Base-by-base conservation (phyloP, 1,140 invertebrate genomes). In the Bombus pyrosoma region DNA sequence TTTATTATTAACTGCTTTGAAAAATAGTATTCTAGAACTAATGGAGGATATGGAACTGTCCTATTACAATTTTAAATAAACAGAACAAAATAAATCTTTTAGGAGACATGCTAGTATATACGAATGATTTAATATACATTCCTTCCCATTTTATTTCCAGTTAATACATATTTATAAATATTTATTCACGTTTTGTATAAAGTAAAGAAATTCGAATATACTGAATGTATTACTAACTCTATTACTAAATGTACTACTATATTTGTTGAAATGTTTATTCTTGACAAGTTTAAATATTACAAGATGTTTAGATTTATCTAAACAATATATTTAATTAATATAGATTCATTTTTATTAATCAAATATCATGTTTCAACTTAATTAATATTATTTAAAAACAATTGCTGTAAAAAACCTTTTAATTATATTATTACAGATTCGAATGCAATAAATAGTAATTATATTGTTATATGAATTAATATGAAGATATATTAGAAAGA, bases 11-110 rank as follows among this genome's bases (percentile, higher is more conserved):
- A 39, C 22, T 59, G 41, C 28, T 71, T 28, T 32, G 18, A 32
- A 66, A 12, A 47, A 18, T 64, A 37, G 12, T 75, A 34, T 41
- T 78, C 43, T 34, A 57, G 28, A 74, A 12, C 3, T 22, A 71
- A 71, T 8, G 18, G 32, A 68, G 43, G n/a, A 53, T 25, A 34
- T 22, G 32, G 25, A 69, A 79, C 4, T 79, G 34, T 53, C 22
- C 22, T 47, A 25, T 41, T 47, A 69, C 47, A 53, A 71, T 37
- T 57, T 81, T 53, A 13, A 64, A 69, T 25, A 57, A 41, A 32
- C 1, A n/a, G 37, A 81, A 41, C 39, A 28, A 39, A 83, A 75
- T 83, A 76, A 68, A 76, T 83, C 41, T 64, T 68, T 82, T 53
- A 43, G 34, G 47, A 73, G 15, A 25, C 18, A 41, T 43, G n/a